Conservation (phyloP, 2,888 invertebrate genomes). For the Caenorhabditis zanzibari region DNA sequence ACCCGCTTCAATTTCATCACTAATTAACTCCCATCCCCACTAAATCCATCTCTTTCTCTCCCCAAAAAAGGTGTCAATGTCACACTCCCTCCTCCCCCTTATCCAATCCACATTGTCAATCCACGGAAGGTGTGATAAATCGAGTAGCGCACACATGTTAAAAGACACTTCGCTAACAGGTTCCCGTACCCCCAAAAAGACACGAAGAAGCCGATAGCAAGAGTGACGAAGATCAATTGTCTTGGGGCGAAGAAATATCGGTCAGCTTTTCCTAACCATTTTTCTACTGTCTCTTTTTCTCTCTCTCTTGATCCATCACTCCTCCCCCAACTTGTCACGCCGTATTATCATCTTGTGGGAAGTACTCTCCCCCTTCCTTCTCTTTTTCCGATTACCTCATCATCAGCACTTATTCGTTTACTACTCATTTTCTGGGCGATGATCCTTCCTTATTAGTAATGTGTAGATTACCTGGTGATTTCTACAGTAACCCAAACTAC, state of each 20-base stretch:
- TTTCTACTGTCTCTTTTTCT: conserved; percentile 2
- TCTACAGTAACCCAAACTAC: too few species aligned
- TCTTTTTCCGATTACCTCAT: conserved; percentile 42
- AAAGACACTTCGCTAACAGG: conserved; percentile 53
- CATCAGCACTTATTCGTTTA: conserved; percentile 18
- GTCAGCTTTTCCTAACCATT: conserved; percentile 43
- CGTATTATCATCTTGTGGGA: conserved; percentile 55
- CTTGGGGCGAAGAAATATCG: conserved; percentile 43
- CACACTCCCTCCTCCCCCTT: not conserved
- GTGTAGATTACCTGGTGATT: not conserved
- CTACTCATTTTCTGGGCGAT: not conserved
- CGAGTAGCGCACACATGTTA: conserved; percentile 45
- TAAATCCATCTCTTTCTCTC: conserved; percentile 12
- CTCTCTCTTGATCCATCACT: conserved; percentile 5
- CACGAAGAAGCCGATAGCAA: not conserved
- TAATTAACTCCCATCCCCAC: not conserved
- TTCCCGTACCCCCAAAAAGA: conserved; percentile 14
- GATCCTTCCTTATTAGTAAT: conserved; percentile 7
- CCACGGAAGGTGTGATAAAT: conserved; percentile 29
- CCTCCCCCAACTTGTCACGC: conserved; percentile 56
- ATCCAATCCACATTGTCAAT: too few species aligned
- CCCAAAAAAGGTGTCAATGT: conserved; percentile 12
- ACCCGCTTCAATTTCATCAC: not conserved
- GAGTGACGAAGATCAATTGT: conserved; percentile 53
- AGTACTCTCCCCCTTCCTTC: conserved; percentile 2